These are phyloP conservation scores for Caenorhabditis panamensis DNA, from an alignment of 2,888 invertebrate species.

Conservation along the genomic window DNA sequence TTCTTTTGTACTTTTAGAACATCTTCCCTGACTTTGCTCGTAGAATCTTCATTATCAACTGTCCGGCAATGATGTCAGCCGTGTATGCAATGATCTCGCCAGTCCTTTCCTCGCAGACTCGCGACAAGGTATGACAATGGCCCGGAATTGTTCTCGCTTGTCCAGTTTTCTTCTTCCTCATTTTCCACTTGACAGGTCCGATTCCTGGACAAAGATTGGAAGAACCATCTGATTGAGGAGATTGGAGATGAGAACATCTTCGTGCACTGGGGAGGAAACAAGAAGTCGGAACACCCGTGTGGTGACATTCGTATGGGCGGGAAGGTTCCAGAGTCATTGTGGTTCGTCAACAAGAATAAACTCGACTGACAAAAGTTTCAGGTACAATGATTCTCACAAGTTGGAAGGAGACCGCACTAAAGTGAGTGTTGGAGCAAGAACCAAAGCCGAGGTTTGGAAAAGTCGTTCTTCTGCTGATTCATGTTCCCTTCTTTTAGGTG, in stretches of 20 bases:
- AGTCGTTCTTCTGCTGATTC: too few relatives aligned
- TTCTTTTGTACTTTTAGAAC: slow-evolving; percentile 47
- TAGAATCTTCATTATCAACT: slow-evolving; percentile 68
- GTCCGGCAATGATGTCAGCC: slow-evolving; percentile 67
- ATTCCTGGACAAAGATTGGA: slow-evolving; percentile 70
- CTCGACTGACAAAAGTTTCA: slow-evolving; percentile 1
- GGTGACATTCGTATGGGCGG: slow-evolving; percentile 76
- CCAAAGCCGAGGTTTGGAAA: slow-evolving; percentile 66
- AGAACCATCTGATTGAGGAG: slow-evolving; percentile 61
- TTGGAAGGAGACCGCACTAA: slow-evolving; percentile 69
- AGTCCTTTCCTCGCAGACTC: slow-evolving; percentile 68
- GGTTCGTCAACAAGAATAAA: slow-evolving; percentile 19
- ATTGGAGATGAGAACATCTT: slow-evolving; percentile 69
- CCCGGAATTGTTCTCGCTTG: slow-evolving; percentile 11
- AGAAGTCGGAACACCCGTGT: slow-evolving; percentile 46
- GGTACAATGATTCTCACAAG: slow-evolving; percentile 65
- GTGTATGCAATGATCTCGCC: slow-evolving; percentile 71
- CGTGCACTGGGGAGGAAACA: slow-evolving; percentile 71
- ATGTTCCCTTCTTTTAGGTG: slow-evolving; percentile 40
- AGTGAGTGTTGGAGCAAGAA: slow-evolving; percentile 71
- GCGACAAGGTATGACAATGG: slow-evolving; percentile 58
- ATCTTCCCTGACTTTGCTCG: slow-evolving; percentile 71
- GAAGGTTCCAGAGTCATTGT: slow-evolving; percentile 68
- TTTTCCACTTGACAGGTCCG: slow-evolving; percentile 42
- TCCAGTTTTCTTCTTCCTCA: slow-evolving; percentile 18